phyloP scores from a whole-genome alignment of 2,888 invertebrate genomes.

The Lithophane leautieri region DNA sequence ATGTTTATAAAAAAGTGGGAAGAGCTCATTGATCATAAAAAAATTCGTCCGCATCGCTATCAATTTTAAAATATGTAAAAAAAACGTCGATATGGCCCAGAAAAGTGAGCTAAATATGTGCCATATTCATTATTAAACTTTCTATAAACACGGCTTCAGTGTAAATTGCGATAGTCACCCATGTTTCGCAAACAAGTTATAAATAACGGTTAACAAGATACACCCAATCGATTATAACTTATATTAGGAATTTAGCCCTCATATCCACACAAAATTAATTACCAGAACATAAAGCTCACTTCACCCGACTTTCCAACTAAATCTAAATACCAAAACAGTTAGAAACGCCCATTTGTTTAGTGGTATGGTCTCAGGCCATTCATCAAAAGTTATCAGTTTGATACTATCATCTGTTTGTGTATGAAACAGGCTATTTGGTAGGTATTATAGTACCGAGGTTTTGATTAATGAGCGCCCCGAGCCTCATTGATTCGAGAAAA shows the following conservation, averaged over 20 bases:
- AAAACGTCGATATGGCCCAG: not conserved
- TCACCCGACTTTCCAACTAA: not conserved
- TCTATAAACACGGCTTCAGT: not conserved
- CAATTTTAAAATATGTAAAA: not conserved
- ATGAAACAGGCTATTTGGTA: slow-evolving; percentile 59
- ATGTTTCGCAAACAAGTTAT: not conserved
- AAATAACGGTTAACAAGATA: too few relatives aligned
- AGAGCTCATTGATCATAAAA: too few relatives aligned
- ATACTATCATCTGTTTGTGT: slow-evolving; percentile 57
- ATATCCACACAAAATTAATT: not conserved
- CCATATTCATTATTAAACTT: not conserved
- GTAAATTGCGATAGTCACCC: not conserved
- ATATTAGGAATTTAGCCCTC: not conserved
- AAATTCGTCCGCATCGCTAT: too few relatives aligned
- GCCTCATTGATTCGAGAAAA: slow-evolving; percentile 58
- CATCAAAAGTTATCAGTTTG: slow-evolving; percentile 57
- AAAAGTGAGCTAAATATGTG: not conserved
- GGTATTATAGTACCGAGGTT: slow-evolving; percentile 46
- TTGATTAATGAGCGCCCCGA: slow-evolving; percentile 63
- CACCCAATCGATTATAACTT: too few relatives aligned
- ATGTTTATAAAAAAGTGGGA: too few relatives aligned
- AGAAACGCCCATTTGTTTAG: slow-evolving; percentile 43
- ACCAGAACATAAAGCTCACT: not conserved
- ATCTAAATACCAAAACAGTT: slow-evolving; percentile 30
- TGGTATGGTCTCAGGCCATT: slow-evolving; percentile 44